These are phyloP conservation scores for Lamprologus lemairii DNA, from an alignment of 2,113 vertebrate species.

Conservation along the genomic window DNA sequence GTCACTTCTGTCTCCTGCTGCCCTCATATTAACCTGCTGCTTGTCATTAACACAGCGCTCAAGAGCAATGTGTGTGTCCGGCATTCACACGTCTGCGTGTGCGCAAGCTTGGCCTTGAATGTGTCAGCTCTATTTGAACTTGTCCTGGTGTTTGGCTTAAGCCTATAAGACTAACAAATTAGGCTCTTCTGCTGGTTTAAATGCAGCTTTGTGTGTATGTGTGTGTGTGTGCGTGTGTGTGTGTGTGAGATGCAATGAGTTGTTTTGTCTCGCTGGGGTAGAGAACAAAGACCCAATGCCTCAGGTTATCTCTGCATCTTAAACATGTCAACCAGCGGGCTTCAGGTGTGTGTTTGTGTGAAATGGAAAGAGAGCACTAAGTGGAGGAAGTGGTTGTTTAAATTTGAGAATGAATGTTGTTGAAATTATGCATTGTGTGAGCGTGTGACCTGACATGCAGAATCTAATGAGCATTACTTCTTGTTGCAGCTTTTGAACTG, in stretches of 20 bases:
- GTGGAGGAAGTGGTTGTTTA: not conserved
- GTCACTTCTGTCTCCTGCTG: slow-evolving; percentile 23
- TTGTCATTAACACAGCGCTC: slow-evolving; percentile 50
- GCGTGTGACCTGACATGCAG: not conserved
- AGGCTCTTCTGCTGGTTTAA: not conserved
- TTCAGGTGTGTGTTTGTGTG: not conserved
- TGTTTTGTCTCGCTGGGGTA: not conserved
- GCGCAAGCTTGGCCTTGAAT: not conserved
- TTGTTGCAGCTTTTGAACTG: not conserved
- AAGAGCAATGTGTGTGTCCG: not conserved
- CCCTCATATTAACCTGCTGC: slow-evolving; percentile 55
- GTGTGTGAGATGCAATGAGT: not conserved
- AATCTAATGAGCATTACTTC: not conserved
- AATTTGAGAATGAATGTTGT: not conserved
- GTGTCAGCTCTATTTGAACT: slow-evolving; percentile 32
- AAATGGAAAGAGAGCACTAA: not conserved
- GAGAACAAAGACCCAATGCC: not conserved
- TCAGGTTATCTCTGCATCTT: not conserved
- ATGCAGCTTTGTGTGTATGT: not conserved
- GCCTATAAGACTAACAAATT: slow-evolving; percentile 8
- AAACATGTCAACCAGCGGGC: not conserved
- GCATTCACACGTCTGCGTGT: not conserved
- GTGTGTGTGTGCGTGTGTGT: not conserved
- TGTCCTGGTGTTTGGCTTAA: not conserved
- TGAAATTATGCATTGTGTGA: not conserved